Percentiles rank a stretch among this genome's conserved stretches.
These are phyloP conservation scores for Echinometra lucunter DNA, from an alignment of 53 echinoderm and acorn worm genomes.

Conservation along the genomic window DNA sequence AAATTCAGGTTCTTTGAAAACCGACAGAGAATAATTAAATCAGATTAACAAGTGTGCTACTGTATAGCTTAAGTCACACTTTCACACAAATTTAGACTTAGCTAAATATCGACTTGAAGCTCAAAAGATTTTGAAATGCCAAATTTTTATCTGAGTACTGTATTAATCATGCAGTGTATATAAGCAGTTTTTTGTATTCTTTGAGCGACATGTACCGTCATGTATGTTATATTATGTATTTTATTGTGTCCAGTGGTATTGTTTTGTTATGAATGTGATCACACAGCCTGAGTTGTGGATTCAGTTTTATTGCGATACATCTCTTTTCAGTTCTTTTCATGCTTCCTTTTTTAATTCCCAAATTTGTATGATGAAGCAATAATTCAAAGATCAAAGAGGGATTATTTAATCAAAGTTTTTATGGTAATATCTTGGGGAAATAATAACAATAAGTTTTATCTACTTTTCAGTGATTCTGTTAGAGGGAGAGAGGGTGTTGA, in stretches of 20 bases:
- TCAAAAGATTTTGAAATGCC: background rate
- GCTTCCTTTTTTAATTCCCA: background rate
- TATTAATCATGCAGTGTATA: background rate
- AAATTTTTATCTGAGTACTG: background rate
- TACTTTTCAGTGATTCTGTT: too few species aligned
- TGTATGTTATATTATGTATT: background rate
- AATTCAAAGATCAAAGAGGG: background rate
- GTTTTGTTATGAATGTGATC: background rate
- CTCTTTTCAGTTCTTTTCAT: background rate
- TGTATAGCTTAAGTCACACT: background rate
- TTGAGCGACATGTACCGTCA: background rate
- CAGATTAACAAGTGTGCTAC: background rate
- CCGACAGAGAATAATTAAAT: too few species aligned
- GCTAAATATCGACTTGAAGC: background rate
- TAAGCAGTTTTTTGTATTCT: background rate
- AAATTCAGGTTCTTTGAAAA: too few species aligned
- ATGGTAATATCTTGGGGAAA: too few species aligned
- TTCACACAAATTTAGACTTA: background rate
- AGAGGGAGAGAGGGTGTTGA: too few species aligned
- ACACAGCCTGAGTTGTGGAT: background rate
- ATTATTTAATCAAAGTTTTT: too few species aligned
- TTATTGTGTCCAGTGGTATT: background rate
- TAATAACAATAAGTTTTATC: too few species aligned
- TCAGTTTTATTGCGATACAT: background rate
- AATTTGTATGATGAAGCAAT: background rate